Conservation (phyloP, 2,888 invertebrate species). For the Dicyrtoma fusca region DNA sequence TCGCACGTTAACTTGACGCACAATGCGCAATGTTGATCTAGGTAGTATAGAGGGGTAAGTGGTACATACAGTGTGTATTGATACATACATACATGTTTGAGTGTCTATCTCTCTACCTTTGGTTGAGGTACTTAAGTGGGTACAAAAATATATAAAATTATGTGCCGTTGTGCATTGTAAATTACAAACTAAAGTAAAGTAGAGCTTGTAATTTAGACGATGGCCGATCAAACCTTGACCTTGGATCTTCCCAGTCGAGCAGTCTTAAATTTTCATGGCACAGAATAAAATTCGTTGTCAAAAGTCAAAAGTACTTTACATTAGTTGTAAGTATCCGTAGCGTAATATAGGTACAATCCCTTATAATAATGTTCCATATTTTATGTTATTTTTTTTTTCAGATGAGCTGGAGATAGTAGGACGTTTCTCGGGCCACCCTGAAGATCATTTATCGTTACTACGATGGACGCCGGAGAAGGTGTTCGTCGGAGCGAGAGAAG, state of each 20-base stretch:
- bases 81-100: no score
- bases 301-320: not conserved
- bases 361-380: not conserved
- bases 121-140: no score
- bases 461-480: constrained; percentile 45
- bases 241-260: not conserved
- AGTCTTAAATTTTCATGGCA: constrained; percentile 15
- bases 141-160: no score
- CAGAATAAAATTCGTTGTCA: not conserved
- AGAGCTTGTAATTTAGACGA: constrained; percentile 25
- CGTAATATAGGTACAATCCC: no score
- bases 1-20: no score
- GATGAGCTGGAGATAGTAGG: constrained; percentile 52
- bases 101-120: no score
- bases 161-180: not conserved
- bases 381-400: constrained; percentile 37
- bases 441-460: constrained; percentile 54
- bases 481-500: constrained; percentile 53
- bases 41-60: no score
- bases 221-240: constrained; percentile 21
- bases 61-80: no score
- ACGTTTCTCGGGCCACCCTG: constrained; percentile 51
- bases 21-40: no score
- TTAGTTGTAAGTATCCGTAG: no score
- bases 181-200: constrained; percentile 22